Percentiles rank a stretch among this genome's conserved stretches.
Evolutionary conservation across 2,888 invertebrate genomes (phyloP).

Genomic region (Eretmocerus hayati): DNA sequence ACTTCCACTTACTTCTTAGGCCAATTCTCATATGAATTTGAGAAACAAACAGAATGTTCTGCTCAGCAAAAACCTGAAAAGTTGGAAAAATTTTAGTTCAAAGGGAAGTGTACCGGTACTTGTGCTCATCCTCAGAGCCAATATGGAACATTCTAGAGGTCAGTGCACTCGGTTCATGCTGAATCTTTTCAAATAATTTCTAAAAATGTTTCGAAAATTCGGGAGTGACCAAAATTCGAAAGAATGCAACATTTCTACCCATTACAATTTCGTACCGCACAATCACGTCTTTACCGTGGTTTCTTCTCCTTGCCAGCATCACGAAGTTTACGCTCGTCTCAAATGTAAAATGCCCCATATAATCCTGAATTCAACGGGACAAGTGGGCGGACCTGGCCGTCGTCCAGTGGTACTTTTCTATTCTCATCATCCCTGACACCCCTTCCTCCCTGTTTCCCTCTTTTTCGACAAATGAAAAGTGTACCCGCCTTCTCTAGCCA

Average conservation of each 20-base stretch:
- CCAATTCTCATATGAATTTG: too few relatives aligned
- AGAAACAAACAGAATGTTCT: too few relatives aligned
- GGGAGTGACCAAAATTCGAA: slow-evolving; percentile 31
- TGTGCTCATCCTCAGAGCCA: too few relatives aligned
- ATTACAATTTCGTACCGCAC: too few relatives aligned
- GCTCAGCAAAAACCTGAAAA: too few relatives aligned
- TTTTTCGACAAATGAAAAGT: slow-evolving; percentile 11
- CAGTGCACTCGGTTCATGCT: too few relatives aligned
- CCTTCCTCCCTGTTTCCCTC: slow-evolving; percentile 20
- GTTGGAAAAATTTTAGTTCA: too few relatives aligned
- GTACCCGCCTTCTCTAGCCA: neutral
- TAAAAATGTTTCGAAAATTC: slow-evolving; percentile 38
- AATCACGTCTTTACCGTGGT: neutral
- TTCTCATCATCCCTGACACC: slow-evolving; percentile 28
- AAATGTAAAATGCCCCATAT: slow-evolving; percentile 37
- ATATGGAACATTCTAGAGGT: too few relatives aligned
- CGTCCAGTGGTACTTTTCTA: slow-evolving; percentile 38
- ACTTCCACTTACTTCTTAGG: too few relatives aligned
- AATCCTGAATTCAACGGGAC: slow-evolving; percentile 38
- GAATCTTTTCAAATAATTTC: neutral
- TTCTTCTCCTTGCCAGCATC: slow-evolving; percentile 21
- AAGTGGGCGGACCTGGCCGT: slow-evolving; percentile 39
- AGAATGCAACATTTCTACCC: too few relatives aligned
- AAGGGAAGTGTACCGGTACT: too few relatives aligned
- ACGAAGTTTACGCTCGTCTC: slow-evolving; percentile 25